phyloP scores from a whole-genome alignment of 2,113 vertebrate species.

The Clinocottus analis region DNA sequence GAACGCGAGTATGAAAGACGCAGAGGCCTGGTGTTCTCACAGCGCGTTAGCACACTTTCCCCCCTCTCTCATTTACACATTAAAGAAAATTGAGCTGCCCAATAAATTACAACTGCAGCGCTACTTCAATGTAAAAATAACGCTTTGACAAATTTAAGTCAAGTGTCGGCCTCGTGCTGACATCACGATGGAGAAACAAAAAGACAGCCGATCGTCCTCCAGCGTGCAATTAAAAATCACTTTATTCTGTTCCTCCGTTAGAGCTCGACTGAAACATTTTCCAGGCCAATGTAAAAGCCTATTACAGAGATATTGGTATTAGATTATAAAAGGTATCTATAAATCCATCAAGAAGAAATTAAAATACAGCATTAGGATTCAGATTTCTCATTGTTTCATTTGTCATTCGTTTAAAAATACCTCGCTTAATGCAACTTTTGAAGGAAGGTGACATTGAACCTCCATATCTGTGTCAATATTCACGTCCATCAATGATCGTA shows the following conservation, averaged over 20 bases:
- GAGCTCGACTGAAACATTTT: not conserved
- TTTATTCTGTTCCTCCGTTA: not conserved
- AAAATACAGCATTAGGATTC: no score
- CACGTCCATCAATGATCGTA: not conserved
- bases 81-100: no score
- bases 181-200: not conserved
- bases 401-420: not conserved
- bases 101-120: not conserved
- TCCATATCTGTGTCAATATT: no score
- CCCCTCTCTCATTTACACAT: no score
- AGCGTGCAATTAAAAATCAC: constrained; percentile 15
- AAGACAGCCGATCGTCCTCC: not conserved
- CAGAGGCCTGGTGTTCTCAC: not conserved
- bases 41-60: no score
- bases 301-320: not conserved
- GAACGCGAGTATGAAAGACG: not conserved
- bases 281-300: not conserved
- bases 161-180: not conserved
- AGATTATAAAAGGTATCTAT: no score
- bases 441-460: not conserved
- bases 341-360: no score
- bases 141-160: constrained; percentile 1
- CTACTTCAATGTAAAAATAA: not conserved
- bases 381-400: no score
- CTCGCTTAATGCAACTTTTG: not conserved